Evolutionary conservation across 1,140 invertebrate species (phyloP).

Genomic region (Pristionchus pacificus): DNA sequence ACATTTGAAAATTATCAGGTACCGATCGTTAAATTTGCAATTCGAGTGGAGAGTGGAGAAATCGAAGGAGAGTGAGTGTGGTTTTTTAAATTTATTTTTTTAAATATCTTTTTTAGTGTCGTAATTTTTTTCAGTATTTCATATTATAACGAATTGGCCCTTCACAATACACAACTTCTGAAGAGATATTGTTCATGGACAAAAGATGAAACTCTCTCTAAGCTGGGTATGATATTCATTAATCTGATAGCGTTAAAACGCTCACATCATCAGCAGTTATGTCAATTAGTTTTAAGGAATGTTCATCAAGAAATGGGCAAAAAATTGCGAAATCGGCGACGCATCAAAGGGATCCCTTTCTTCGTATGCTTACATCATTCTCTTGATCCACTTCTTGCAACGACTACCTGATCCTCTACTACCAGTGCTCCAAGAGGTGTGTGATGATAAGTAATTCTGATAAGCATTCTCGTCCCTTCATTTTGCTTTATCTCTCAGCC

Average conservation of each 20-base stretch:
- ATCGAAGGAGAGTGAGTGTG: background rate
- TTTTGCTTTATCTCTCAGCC: background rate
- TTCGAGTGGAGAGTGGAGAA: background rate
- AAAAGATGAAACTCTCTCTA: conserved; percentile 4
- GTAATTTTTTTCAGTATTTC: conserved; percentile 73
- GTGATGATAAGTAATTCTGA: conserved; percentile 37
- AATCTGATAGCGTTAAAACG: background rate
- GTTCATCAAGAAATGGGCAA: conserved; percentile 86
- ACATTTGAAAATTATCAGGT: background rate
- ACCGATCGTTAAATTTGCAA: background rate
- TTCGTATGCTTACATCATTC: conserved; percentile 85
- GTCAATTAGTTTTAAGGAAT: conserved; percentile 12
- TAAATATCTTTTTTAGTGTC: too few relatives aligned
- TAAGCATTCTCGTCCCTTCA: background rate
- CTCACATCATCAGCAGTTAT: conserved; percentile 37
- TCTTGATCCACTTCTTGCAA: conserved; percentile 92
- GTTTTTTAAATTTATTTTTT: background rate
- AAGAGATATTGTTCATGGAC: conserved; percentile 75
- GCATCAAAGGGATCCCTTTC: conserved; percentile 87
- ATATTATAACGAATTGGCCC: conserved; percentile 87
- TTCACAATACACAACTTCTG: conserved; percentile 85
- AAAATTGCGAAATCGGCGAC: conserved; percentile 85
- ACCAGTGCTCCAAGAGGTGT: conserved; percentile 74
- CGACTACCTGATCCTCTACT: conserved; percentile 77
- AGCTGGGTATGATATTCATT: conserved; percentile 52